phyloP scores from a whole-genome alignment of 2,797 vertebrate genomes.

The Clarias fuscus region DNA sequence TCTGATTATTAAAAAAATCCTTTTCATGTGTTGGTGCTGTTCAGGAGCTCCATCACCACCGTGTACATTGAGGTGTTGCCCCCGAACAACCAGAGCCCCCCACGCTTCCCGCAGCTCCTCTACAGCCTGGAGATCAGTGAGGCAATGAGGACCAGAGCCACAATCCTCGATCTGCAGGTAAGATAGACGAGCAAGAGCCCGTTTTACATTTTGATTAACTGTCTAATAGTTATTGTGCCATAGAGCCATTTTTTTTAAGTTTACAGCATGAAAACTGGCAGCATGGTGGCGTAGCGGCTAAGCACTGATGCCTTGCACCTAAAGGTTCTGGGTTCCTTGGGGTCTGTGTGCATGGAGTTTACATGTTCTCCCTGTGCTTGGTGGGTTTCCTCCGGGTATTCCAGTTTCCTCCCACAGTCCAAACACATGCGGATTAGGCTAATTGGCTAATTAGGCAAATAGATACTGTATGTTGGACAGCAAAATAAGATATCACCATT shows the following conservation, averaged over 20 bases:
- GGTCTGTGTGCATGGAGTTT: too few species aligned
- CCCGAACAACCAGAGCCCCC: slow-evolving; percentile 97
- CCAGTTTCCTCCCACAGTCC: too few species aligned
- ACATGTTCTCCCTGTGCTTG: too few species aligned
- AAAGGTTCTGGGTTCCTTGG: too few species aligned
- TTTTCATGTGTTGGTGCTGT: slow-evolving; percentile 25
- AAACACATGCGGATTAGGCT: too few species aligned
- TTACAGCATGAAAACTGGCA: neutral
- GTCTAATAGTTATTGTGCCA: neutral
- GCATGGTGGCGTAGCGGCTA: too few species aligned
- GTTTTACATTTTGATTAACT: neutral
- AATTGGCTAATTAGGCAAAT: too few species aligned
- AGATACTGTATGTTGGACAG: neutral
- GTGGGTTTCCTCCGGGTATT: too few species aligned
- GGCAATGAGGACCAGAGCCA: slow-evolving; percentile 90
- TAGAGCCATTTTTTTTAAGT: neutral
- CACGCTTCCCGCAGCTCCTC: slow-evolving; percentile 84
- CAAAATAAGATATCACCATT: neutral
- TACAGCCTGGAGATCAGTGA: slow-evolving; percentile 95
- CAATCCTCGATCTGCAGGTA: slow-evolving; percentile 92
- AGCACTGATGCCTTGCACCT: too few species aligned
- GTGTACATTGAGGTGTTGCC: slow-evolving; percentile 96
- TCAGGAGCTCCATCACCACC: slow-evolving; percentile 95
- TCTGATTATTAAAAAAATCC: neutral
- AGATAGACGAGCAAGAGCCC: neutral